Base-by-base conservation (phyloP, 2,113 vertebrate genomes). In the Dromiciops gliroides region DNA sequence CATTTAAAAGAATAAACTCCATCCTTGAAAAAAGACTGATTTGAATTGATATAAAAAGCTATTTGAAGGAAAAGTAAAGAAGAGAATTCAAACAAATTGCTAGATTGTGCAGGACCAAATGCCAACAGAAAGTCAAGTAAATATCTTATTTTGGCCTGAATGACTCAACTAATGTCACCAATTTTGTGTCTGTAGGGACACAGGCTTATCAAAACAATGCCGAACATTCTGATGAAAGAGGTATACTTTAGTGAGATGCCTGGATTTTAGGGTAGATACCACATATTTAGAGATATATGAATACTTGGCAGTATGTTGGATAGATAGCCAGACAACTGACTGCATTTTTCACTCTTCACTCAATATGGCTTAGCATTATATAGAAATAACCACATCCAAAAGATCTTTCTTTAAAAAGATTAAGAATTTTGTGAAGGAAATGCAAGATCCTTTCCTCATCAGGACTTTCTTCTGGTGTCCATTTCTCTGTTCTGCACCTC, bases 181-280 rank as follows among this genome's bases (percentile, higher is more conserved):
- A 1, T 95, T 83, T 44, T 83, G 16, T 83, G 67, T 95, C 89
- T 92, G 92, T 93, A 44, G 94, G 28, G 31, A 44, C 16, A 83
- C 67, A 75, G n/a, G 60, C 5, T 75, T n/a, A 37, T 75, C 14
- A 16, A n/a, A 75, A 37, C 60, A 75, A 88, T 89, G 92, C 48
- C 92, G 93, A 97, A 96, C 89, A 94, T 51, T 50, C 90, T 60
- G 60, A 44, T 52, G 93, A 92, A 31, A 96, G 53, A 90, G 31
- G 83, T 60, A 53, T 96, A 51, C 48, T 89, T 52, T 31, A 47
- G 50, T 92, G 91, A 94, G 48, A 53, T 3, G 47, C 31, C 11
- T 49, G 50, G 90, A 56, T 75, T 75, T 75, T 75, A 75, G 60
- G 31, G 60, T n/a, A 67, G 31, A 67, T 75, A 11, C 60, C 60